A percentile compares a stretch with the other conserved stretches of the same genome.
These are phyloP conservation scores for Stictocephala bisonia DNA, from an alignment of 2,888 invertebrate species.

Conservation along the genomic window DNA sequence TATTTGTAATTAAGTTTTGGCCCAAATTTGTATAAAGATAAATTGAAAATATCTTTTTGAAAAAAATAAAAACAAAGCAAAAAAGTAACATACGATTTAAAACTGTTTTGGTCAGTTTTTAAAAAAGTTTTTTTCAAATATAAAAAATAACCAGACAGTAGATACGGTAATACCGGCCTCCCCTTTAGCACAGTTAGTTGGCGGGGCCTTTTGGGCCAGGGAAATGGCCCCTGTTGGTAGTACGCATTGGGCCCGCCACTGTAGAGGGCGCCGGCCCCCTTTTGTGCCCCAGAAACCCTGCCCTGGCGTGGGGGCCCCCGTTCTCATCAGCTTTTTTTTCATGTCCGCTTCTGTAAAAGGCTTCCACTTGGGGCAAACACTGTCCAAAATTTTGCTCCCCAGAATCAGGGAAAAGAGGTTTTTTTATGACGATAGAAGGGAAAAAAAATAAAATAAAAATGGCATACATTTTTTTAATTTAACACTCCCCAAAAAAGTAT, in stretches of 20 bases:
- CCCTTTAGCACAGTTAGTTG: slow-evolving; percentile 85
- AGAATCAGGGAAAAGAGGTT: no score
- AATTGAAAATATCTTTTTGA: no score
- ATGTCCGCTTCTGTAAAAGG: slow-evolving; percentile 76
- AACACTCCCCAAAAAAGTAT: no score
- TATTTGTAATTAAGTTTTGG: no score
- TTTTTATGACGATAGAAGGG: no score
- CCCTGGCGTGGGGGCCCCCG: slow-evolving; percentile 72
- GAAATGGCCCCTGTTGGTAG: slow-evolving; percentile 85
- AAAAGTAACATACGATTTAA: no score
- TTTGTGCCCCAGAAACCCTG: slow-evolving; percentile 80
- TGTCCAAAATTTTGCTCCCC: slow-evolving; percentile 85
- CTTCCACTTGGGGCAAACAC: slow-evolving; percentile 87
- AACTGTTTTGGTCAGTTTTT: no score
- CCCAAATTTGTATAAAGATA: no score
- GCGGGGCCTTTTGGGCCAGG: slow-evolving; percentile 78
- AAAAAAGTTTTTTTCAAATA: no score
- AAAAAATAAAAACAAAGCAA: no score
- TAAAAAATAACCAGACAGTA: background rate
- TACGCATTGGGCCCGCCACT: slow-evolving; percentile 90
- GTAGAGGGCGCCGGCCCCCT: slow-evolving; percentile 82
- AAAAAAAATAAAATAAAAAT: no score
- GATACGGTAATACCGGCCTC: slow-evolving; percentile 70
- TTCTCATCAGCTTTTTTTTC: slow-evolving; percentile 72
- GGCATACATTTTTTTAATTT: no score